Percentiles rank a stretch among this genome's conserved stretches.
Conservation (phyloP, 1,140 invertebrate genomes). For the Leptinotarsa texana region DNA sequence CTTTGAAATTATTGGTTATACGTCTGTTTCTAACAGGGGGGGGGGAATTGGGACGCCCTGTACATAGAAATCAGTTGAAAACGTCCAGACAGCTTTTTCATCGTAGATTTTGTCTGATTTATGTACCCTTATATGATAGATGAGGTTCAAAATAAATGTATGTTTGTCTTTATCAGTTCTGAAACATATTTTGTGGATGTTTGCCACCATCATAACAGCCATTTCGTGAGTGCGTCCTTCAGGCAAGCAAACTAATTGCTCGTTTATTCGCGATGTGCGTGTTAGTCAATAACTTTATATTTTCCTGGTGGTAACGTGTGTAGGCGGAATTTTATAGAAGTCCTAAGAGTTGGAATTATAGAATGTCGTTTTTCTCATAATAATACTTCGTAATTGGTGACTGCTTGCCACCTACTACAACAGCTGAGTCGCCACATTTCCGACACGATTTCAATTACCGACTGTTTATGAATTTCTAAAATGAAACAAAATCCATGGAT, state of each 20-base stretch:
- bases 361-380: neutral
- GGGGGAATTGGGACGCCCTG: too few relatives aligned
- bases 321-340: conserved; percentile 1
- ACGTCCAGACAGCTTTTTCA: too few relatives aligned
- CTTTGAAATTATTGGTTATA: too few relatives aligned
- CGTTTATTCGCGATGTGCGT: neutral
- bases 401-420: neutral
- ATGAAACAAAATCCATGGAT: neutral
- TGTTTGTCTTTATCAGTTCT: too few relatives aligned
- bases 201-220: too few relatives aligned
- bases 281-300: neutral
- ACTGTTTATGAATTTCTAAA: neutral
- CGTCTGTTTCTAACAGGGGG: too few relatives aligned
- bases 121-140: too few relatives aligned
- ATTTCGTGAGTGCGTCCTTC: too few relatives aligned
- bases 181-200: too few relatives aligned
- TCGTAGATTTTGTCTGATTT: too few relatives aligned
- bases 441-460: neutral
- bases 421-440: neutral
- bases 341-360: neutral
- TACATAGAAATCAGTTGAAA: too few relatives aligned
- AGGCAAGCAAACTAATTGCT: neutral
- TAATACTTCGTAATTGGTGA: neutral
- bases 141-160: too few relatives aligned
- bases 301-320: neutral